phyloP scores from a whole-genome alignment of 2,888 invertebrate species.

The Baronia brevicornis region DNA sequence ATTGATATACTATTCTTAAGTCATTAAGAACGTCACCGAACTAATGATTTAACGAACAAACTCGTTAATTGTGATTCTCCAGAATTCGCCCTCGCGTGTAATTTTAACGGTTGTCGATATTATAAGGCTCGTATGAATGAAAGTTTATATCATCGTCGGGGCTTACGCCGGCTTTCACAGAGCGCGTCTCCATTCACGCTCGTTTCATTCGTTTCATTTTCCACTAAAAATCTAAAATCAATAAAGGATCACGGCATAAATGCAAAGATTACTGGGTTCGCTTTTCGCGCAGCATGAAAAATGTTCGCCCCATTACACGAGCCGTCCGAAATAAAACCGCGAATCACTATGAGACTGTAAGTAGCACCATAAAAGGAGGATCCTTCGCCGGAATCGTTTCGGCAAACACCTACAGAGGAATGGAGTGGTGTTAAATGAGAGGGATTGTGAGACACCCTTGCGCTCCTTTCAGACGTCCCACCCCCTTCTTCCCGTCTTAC shows the following conservation, averaged over 20 bases:
- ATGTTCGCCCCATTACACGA: slow-evolving; percentile 68
- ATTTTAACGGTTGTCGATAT: slow-evolving; percentile 54
- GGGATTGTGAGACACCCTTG: slow-evolving; percentile 57
- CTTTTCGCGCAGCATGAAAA: slow-evolving; percentile 66
- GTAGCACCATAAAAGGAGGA: slow-evolving; percentile 69
- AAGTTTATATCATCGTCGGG: slow-evolving; percentile 66
- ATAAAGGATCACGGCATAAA: slow-evolving; percentile 74
- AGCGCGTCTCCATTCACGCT: slow-evolving; percentile 69
- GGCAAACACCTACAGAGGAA: slow-evolving; percentile 73
- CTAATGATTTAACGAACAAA: slow-evolving; percentile 22
- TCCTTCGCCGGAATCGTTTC: slow-evolving; percentile 68
- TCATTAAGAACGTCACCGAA: slow-evolving; percentile 24
- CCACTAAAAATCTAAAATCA: slow-evolving; percentile 76
- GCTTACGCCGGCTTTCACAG: slow-evolving; percentile 69
- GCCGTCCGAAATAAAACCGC: slow-evolving; percentile 74
- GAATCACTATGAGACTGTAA: slow-evolving; percentile 73
- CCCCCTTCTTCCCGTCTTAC: slow-evolving; percentile 22
- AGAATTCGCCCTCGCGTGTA: too few species aligned
- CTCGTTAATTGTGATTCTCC: too few species aligned
- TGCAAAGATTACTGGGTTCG: slow-evolving; percentile 73
- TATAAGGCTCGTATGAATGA: slow-evolving; percentile 55
- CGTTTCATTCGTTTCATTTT: slow-evolving; percentile 71
- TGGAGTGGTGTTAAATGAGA: slow-evolving; percentile 74
- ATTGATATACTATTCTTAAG: slow-evolving; percentile 33
- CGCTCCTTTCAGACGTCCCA: slow-evolving; percentile 27